phyloP scores from a whole-genome alignment of 2,113 vertebrate genomes.

The Microtus richardsoni region DNA sequence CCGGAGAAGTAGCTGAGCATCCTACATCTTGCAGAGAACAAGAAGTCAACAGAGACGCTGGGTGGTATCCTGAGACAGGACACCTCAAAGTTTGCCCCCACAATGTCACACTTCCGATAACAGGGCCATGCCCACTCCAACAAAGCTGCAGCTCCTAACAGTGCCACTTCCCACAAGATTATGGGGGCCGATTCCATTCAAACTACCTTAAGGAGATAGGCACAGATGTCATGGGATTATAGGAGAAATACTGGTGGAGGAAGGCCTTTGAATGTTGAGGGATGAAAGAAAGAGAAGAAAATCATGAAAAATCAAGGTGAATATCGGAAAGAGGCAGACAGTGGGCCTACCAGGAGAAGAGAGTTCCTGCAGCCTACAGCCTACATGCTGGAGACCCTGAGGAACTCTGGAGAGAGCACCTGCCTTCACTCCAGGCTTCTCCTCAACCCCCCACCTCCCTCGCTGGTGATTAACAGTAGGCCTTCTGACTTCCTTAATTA shows the following conservation, averaged over 20 bases:
- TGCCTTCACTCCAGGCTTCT: not conserved
- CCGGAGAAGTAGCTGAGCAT: not conserved
- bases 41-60: not conserved
- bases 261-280: not conserved
- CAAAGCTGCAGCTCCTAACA: not conserved
- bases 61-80: not conserved
- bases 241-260: not conserved
- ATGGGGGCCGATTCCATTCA: not conserved
- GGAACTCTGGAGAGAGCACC: too few species aligned
- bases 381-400: not conserved
- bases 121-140: not conserved
- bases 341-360: not conserved
- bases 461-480: not conserved
- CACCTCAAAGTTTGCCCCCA: not conserved
- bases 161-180: not conserved
- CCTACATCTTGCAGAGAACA: not conserved
- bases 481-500: not conserved
- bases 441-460: not conserved
- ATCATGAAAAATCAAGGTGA: not conserved
- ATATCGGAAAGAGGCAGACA: not conserved
- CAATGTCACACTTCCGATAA: not conserved
- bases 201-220: not conserved
- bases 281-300: not conserved
- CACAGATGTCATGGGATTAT: not conserved
- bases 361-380: not conserved